A percentile compares a stretch with the other conserved stretches of the same genome.
Conservation (phyloP, 1,140 invertebrate species). For the Brachionus koreanus region DNA sequence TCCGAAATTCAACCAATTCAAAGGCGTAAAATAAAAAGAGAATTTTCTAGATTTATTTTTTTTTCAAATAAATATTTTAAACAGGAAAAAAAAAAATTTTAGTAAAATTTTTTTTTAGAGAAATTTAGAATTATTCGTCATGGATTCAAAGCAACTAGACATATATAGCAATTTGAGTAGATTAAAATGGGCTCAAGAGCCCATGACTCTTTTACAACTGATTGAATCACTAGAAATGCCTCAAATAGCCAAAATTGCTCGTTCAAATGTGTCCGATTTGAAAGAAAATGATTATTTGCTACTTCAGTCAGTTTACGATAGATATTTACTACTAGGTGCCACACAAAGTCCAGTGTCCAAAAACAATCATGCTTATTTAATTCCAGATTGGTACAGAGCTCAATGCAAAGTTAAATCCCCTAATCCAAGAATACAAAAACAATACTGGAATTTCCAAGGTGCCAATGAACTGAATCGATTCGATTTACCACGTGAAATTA, state of each 20-base stretch:
- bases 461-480: conserved; percentile 44
- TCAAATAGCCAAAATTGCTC: conserved; percentile 18
- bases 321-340: conserved; percentile 22
- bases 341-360: neutral
- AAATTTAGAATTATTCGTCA: neutral
- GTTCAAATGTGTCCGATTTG: conserved; percentile 3
- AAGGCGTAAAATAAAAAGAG: neutral
- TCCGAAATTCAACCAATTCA: neutral
- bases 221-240: conserved; percentile 39
- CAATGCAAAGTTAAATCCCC: conserved; percentile 38
- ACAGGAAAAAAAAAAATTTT: too few species aligned
- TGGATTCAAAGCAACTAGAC: conserved; percentile 7
- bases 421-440: conserved; percentile 41
- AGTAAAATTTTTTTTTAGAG: neutral
- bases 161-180: neutral
- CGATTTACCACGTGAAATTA: conserved; percentile 41
- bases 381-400: conserved; percentile 45
- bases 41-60: neutral
- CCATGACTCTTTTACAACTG: conserved; percentile 35
- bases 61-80: neutral
- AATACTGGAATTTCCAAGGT: conserved; percentile 45
- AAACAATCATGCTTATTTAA: conserved; percentile 32
- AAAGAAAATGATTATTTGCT: conserved; percentile 38
- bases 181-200: conserved; percentile 38
- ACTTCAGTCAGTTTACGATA: conserved; percentile 36